Evolutionary conservation across 2,888 invertebrate genomes (phyloP).

Genomic region (Oxytorus armatus): DNA sequence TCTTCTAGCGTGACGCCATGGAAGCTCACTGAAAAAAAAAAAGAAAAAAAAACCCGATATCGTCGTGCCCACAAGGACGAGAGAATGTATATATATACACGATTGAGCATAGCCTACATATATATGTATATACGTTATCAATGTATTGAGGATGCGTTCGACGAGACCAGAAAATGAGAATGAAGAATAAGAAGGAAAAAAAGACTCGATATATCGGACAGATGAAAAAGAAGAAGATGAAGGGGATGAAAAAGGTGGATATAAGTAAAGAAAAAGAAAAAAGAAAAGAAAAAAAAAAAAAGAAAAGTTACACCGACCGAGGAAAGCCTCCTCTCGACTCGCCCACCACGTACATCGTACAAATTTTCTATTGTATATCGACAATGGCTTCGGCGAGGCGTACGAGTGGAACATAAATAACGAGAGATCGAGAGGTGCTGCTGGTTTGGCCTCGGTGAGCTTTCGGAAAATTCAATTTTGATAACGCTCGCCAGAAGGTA

Average conservation of each 20-base stretch:
- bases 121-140: background rate
- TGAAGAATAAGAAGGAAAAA: conserved; percentile 10
- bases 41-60: conserved; percentile 35
- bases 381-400: conserved; percentile 72
- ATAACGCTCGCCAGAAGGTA: conserved; percentile 75
- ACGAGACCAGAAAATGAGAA: conserved; percentile 15
- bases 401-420: conserved; percentile 78
- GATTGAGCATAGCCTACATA: background rate
- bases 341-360: conserved; percentile 76
- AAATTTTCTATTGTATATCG: conserved; percentile 80
- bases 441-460: conserved; percentile 49
- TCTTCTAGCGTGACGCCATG: conserved; percentile 18
- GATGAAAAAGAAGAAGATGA: conserved; percentile 19
- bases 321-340: conserved; percentile 66
- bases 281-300: background rate
- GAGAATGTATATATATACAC: background rate
- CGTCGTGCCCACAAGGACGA: conserved; percentile 28
- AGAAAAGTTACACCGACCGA: conserved; percentile 11
- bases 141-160: conserved; percentile 16
- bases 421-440: conserved; percentile 63
- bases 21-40: conserved; percentile 19
- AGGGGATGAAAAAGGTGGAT: background rate
- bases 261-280: background rate
- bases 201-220: background rate
- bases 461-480: conserved; percentile 80